Evolutionary conservation across 1,140 invertebrate genomes (phyloP), one percentile per base, ranked within the genome.

Genomic region (Lasioglossum baleicum): DNA sequence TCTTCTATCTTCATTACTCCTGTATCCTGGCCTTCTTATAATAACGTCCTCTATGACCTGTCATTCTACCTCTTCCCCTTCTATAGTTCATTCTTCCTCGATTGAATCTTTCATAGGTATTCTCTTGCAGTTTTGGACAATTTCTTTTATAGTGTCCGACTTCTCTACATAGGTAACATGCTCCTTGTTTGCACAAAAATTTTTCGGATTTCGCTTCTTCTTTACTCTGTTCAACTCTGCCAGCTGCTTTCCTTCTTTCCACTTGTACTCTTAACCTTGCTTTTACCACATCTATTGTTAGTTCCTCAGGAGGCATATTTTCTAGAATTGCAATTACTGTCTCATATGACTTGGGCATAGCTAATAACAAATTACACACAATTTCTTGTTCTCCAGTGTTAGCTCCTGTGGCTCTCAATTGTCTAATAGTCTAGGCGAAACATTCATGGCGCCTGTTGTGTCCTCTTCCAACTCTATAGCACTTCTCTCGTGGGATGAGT

Each of bases 341-440:
- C 31, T 35, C 31, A 35, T 35, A 77, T 42, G 75, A 77, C 15
- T 69, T 63, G 51, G 75, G 75, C 26, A 77, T 40, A 11, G 75
- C 17, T 0, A 77, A 31, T 6, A 70, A 48, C 22, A 70, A 20
- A 7, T 15, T 77, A 2, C 66, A 63, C 35, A 77, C 42, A 2
- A 26, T 31, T 11, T 64, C 60, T 64, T 69, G 17, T 11, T 77
- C 67, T 17, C 26, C 70, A 8, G 70, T 20, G 20, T 69, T 60
- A 4, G 26, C 76, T 20, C 76, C 31, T 35, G 31, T 35, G 31
- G 31, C 2, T 35, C 31, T 35, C 31, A 35, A 4, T 4, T 35
- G 31, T 35, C 31, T 35, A 35, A n/a, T n/a, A n/a, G n/a, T n/a
- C n/a, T n/a, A n/a, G n/a, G n/a, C n/a, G n/a, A n/a, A n/a, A n/a